Evolutionary conservation across 2,888 invertebrate species (phyloP), one percentile per base, ranked within the genome.

Genomic region (Clunio marinus): DNA sequence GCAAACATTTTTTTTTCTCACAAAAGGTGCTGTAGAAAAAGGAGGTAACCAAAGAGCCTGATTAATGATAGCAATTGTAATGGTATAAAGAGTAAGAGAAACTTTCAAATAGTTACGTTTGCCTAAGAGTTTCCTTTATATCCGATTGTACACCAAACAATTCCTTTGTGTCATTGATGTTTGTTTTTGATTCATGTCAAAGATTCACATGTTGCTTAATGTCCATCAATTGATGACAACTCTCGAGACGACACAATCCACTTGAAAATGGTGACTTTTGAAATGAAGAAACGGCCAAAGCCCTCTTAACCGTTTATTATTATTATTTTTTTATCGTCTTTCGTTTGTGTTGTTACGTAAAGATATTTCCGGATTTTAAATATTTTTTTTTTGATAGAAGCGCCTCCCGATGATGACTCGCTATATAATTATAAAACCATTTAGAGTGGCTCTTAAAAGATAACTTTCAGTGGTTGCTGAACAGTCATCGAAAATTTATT

Each of bases 281-380:
- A n/a, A n/a, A 13, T 13, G 13, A 41, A 10, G 41, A 15, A 41
- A 41, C n/a, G n/a, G n/a, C n/a, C n/a, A n/a, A n/a, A n/a, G n/a
- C 41, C 41, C 41, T 41, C 41, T 41, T 15, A 15, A 32, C 41
- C 41, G 41, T 4, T 13, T 41, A n/a, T 41, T 41, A 5, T 32
- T 32, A 13, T n/a, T n/a, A n/a, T n/a, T n/a, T n/a, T n/a, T n/a
- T n/a, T n/a, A n/a, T n/a, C n/a, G n/a, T n/a, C n/a, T n/a, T n/a
- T n/a, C n/a, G n/a, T n/a, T n/a, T n/a, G n/a, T n/a, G n/a, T n/a
- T n/a, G 62, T 62, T 41, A 41, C 28, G 37, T 62, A 62, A 41
- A 60, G 13, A 60, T 35, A 41, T 62, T 62, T 62, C 62, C 62
- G 62, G 62, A 62, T 5, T 62, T 28, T 25, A 15, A n/a, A n/a